A percentile compares a stretch with the other conserved stretches of the same genome.
Evolutionary conservation across 2,113 vertebrate species (phyloP).

Genomic region (Empidonax traillii): DNA sequence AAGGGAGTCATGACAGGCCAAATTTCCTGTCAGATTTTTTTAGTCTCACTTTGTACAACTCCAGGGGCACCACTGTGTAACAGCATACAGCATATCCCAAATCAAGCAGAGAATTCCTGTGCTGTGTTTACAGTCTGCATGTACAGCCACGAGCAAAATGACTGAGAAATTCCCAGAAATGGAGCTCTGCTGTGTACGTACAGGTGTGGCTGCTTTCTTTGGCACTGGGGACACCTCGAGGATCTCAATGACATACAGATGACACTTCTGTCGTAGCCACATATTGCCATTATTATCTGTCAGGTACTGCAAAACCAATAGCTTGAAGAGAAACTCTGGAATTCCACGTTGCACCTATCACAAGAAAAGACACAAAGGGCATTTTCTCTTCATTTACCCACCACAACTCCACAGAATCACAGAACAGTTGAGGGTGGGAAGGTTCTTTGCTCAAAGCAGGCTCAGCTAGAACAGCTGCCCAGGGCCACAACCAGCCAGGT

Average conservation of each 20-base stretch:
- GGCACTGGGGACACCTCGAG: slow-evolving; percentile 65
- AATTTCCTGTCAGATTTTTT: not conserved
- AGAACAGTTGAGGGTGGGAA: not conserved
- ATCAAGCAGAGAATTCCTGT: not conserved
- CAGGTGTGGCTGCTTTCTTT: slow-evolving; percentile 59
- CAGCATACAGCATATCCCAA: accelerated
- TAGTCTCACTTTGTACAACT: not conserved
- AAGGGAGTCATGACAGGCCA: not conserved
- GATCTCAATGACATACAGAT: slow-evolving; percentile 90
- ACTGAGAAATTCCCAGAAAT: not conserved
- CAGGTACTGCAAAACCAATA: slow-evolving; percentile 86
- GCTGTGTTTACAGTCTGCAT: not conserved
- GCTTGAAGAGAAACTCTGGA: slow-evolving; percentile 89
- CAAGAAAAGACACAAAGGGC: not conserved
- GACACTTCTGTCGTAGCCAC: slow-evolving; percentile 85
- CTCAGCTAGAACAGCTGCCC: not conserved
- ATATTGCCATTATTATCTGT: slow-evolving; percentile 84
- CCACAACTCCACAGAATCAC: not conserved
- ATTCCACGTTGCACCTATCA: slow-evolving; percentile 86
- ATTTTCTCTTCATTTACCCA: not conserved
- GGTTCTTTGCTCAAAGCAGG: not conserved
- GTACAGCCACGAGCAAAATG: accelerated
- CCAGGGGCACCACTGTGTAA: not conserved
- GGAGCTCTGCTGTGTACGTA: slow-evolving; percentile 20
- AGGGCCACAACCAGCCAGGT: not conserved